Percentiles rank a stretch among this genome's conserved stretches.
Conservation (phyloP, 2,797 vertebrate genomes). For the Cyprinella venusta region DNA sequence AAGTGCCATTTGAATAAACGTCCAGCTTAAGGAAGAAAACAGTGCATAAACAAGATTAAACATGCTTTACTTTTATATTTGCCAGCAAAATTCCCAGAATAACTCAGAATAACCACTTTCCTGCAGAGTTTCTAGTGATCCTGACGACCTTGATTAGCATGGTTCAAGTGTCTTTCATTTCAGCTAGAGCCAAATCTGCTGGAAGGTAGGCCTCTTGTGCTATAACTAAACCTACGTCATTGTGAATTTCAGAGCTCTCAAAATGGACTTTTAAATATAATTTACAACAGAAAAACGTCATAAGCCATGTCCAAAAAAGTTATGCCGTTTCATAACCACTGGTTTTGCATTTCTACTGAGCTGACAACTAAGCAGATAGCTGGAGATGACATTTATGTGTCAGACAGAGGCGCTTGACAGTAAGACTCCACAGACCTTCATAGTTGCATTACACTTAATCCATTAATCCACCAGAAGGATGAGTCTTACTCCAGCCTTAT, state of each 20-base stretch:
- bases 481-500: constrained; percentile 42
- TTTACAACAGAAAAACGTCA: not conserved
- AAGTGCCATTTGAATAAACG: constrained; percentile 27
- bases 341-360: not conserved
- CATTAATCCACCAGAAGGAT: not conserved
- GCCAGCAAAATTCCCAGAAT: not conserved
- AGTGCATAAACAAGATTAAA: not conserved
- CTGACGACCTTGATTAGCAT: not conserved
- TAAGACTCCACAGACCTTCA: constrained; percentile 62
- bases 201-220: not conserved
- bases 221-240: not conserved
- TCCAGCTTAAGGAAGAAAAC: not conserved
- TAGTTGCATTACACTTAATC: constrained; percentile 47
- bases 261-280: not conserved
- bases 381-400: constrained; percentile 22
- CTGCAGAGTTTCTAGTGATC: not conserved
- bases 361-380: not conserved
- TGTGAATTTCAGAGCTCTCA: not conserved
- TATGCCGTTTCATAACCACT: not conserved
- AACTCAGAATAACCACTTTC: no score
- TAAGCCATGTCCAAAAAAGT: not conserved
- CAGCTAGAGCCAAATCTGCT: not conserved
- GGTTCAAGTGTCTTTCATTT: not conserved
- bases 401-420: constrained; percentile 44
- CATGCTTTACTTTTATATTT: not conserved